Conservation (phyloP, 2,797 vertebrate genomes). For the Tokudaia tokunoshimensis region DNA sequence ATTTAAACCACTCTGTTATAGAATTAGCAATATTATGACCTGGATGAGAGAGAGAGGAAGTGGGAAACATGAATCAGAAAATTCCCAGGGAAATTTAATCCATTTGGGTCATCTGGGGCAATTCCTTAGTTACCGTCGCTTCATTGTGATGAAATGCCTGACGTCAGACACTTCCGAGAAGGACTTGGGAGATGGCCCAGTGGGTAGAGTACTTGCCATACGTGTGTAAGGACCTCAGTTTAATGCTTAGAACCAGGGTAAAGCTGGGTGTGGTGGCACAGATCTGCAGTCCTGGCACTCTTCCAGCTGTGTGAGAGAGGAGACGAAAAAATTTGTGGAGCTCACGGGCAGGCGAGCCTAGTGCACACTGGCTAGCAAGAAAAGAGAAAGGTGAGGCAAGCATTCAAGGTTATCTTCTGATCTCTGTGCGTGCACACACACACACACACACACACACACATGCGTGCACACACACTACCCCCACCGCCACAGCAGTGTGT, state of each 20-base stretch:
- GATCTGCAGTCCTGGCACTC: background rate
- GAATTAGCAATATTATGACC: background rate
- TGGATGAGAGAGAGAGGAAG: background rate
- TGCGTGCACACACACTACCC: too few relatives aligned
- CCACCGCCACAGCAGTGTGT: too few relatives aligned
- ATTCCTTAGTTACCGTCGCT: background rate
- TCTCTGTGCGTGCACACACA: too few relatives aligned
- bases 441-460: background rate
- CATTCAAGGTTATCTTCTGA: background rate
- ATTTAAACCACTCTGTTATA: background rate
- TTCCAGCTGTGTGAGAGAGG: too few relatives aligned
- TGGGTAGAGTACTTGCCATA: background rate
- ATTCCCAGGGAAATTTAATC: background rate
- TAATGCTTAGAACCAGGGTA: too few relatives aligned
- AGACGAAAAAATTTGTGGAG: background rate
- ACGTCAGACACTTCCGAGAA: background rate
- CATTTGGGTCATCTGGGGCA: background rate
- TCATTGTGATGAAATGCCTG: background rate
- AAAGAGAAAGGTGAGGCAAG: background rate
- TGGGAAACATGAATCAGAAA: background rate
- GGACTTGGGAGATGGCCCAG: background rate
- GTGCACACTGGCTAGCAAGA: background rate
- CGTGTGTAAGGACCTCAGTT: background rate
- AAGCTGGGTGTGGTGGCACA: background rate
- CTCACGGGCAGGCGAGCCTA: background rate